Percentiles rank a stretch among this genome's conserved stretches.
These are phyloP conservation scores for Microctonus brassicae DNA, from an alignment of 2,888 invertebrate species.

Conservation along the genomic window DNA sequence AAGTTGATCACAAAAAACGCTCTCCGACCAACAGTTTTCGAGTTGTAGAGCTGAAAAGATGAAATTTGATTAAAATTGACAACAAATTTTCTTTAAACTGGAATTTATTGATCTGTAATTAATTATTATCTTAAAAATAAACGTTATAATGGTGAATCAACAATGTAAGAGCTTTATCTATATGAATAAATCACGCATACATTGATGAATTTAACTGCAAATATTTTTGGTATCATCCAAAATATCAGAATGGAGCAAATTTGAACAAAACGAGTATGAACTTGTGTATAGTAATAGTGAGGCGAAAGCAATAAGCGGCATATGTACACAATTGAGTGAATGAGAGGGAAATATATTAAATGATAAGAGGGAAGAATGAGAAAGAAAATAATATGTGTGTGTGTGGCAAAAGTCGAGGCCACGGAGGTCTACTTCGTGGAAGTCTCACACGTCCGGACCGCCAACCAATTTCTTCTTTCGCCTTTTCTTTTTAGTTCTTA, in stretches of 20 bases:
- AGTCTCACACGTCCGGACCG: constrained; percentile 53
- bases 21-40: too few relatives aligned
- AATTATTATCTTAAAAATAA: too few relatives aligned
- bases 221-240: neutral
- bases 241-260: neutral
- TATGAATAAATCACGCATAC: too few relatives aligned
- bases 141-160: too few relatives aligned
- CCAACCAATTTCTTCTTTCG: constrained; percentile 36
- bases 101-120: too few relatives aligned
- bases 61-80: too few relatives aligned
- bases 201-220: too few relatives aligned
- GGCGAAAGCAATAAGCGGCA: constrained; percentile 29
- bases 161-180: too few relatives aligned
- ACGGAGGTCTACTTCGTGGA: constrained; percentile 60
- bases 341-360: constrained; percentile 7
- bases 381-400: constrained; percentile 8
- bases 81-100: too few relatives aligned
- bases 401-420: constrained; percentile 39
- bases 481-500: constrained; percentile 12
- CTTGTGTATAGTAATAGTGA: constrained; percentile 18
- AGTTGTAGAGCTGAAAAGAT: too few relatives aligned
- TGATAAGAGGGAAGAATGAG: constrained; percentile 6
- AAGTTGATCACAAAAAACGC: too few relatives aligned
- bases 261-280: neutral
- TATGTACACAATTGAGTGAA: neutral